phyloP scores from a whole-genome alignment of 2,888 invertebrate species.

The Xestobium rufovillosum region DNA sequence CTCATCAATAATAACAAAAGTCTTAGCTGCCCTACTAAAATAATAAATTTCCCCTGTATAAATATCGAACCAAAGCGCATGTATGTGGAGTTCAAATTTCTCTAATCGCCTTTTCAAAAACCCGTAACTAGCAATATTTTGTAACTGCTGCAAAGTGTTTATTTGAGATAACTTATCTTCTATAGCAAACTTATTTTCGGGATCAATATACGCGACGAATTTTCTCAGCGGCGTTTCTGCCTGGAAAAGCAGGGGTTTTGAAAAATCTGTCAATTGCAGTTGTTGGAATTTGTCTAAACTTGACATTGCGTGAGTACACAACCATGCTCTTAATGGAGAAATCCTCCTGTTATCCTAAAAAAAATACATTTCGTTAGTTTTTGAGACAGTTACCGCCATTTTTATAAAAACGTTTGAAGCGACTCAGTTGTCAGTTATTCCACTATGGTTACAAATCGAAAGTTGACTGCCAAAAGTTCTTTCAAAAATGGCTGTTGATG shows the following conservation, averaged over 20 bases:
- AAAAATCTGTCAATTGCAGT: conserved; percentile 53
- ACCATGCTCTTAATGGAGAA: conserved; percentile 86
- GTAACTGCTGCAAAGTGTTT: conserved; percentile 85
- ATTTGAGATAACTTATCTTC: conserved; percentile 95
- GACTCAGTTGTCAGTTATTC: too few species aligned
- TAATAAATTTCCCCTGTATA: conserved; percentile 94
- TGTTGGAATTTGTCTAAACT: conserved; percentile 78
- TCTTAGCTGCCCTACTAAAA: conserved; percentile 80
- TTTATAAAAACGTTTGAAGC: too few species aligned
- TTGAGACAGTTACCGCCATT: too few species aligned
- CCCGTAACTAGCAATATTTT: conserved; percentile 88
- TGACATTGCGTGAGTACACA: conserved; percentile 76
- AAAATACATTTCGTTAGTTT: too few species aligned
- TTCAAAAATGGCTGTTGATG: too few species aligned
- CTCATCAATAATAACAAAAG: conserved; percentile 82
- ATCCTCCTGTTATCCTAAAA: conserved; percentile 66
- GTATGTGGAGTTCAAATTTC: conserved; percentile 76
- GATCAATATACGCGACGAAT: conserved; percentile 91
- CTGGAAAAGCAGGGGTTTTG: conserved; percentile 74
- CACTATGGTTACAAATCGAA: too few species aligned
- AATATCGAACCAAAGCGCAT: conserved; percentile 96
- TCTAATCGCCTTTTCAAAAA: conserved; percentile 77
- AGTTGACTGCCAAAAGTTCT: too few species aligned
- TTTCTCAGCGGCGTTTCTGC: conserved; percentile 80
- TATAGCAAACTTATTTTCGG: conserved; percentile 76